These are phyloP conservation scores for Melitaea cinxia DNA, from an alignment of 1,140 invertebrate genomes.

Conservation along the genomic window DNA sequence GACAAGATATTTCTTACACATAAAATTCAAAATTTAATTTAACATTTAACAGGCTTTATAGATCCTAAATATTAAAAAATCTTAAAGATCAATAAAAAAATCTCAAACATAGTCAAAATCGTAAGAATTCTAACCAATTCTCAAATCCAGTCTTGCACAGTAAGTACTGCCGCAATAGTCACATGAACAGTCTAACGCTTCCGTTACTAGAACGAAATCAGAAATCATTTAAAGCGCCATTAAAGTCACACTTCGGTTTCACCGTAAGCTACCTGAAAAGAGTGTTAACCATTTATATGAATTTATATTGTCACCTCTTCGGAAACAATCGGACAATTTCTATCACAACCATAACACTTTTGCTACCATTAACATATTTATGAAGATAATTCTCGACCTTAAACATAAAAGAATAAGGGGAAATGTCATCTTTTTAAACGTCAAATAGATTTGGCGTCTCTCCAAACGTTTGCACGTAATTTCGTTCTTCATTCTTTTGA, in stretches of 20 bases:
- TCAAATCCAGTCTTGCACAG: neutral
- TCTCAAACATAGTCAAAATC: too few relatives aligned
- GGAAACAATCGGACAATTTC: conserved; percentile 59
- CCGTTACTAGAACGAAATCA: conserved; percentile 22
- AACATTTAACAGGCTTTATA: too few relatives aligned
- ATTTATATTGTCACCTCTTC: conserved; percentile 68
- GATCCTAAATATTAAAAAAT: too few relatives aligned
- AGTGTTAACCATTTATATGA: conserved; percentile 51
- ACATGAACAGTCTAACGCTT: neutral
- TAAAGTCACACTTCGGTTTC: conserved; percentile 54
- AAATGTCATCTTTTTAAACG: neutral
- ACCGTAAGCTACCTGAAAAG: conserved; percentile 57
- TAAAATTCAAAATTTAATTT: too few relatives aligned
- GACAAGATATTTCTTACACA: too few relatives aligned
- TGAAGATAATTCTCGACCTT: neutral
- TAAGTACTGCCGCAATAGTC: neutral
- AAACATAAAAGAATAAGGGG: neutral
- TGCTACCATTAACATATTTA: neutral
- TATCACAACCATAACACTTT: conserved; percentile 37
- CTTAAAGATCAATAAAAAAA: too few relatives aligned
- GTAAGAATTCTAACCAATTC: neutral
- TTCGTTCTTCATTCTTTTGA: conserved; percentile 42
- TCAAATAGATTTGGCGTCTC: conserved; percentile 9
- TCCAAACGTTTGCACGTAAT: conserved; percentile 16
- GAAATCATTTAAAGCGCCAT: conserved; percentile 65